Evolutionary conservation across 1,140 invertebrate species (phyloP), one percentile per base, ranked within the genome.

Genomic region (Asobara japonica): DNA sequence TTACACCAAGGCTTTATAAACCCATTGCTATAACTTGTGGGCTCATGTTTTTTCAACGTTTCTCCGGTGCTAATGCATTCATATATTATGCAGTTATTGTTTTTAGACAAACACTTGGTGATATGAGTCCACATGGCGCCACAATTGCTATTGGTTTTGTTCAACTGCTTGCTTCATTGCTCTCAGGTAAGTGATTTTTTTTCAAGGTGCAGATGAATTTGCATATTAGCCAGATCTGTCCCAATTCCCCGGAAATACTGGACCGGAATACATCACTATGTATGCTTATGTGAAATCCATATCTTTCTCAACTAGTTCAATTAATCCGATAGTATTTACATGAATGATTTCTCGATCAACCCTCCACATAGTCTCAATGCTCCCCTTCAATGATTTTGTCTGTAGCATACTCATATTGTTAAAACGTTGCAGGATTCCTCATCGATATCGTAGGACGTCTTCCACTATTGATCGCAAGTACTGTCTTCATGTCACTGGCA

Each of bases 31-130:
- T 94, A 65, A 94, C 93, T 1, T 95, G 94, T 83, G 93, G 93
- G 0, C 85, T 95, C 51, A 95, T 95, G 93, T 92, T 95, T 84
- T 95, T 96, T 83, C 94, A 94, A 78, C 88, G 93, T 66, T 95
- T 95, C 78, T 94, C 93, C 65, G 94, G 94, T 10, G 93, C 93
- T 11, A 93, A 94, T 76, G 91, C 94, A 13, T 95, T 95, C 83
- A 94, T 91, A 83, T 94, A 94, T 81, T 95, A 95, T 83, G 93
- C 94, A 13, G 94, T 95, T 1, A 90, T 91, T 41, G 93, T 94
- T 78, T 94, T 95, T 78, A 90, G 91, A 62, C 91, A 94, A 83
- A 94, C 93, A 0, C 91, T 95, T 71, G 91, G 91, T 45, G 92
- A 90, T 7, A 93, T 94, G 85, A 94, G 94, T 82, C 93, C 94